phyloP scores from a whole-genome alignment of 1,140 invertebrate species.

The Drosophila grimshawi region DNA sequence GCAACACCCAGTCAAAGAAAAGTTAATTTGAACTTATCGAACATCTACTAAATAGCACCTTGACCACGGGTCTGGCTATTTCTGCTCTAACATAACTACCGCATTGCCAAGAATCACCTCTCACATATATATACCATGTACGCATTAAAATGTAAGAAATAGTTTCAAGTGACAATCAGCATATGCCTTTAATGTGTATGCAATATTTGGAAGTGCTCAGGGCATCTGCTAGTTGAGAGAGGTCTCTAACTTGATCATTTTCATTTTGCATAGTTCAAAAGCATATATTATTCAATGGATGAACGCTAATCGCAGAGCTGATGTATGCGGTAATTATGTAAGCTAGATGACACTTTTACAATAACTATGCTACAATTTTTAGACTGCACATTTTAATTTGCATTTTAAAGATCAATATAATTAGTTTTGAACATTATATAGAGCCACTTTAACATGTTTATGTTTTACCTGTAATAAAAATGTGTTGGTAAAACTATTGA shows the following conservation, averaged over 20 bases:
- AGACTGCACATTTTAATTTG: not conserved
- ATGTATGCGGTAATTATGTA: conserved; percentile 67
- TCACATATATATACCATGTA: too few species aligned
- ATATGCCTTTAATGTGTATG: too few species aligned
- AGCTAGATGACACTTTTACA: conserved; percentile 49
- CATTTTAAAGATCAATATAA: not conserved
- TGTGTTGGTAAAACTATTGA: conserved; percentile 10
- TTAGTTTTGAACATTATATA: not conserved
- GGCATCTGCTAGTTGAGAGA: too few species aligned
- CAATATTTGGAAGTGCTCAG: too few species aligned
- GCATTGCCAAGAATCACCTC: too few species aligned
- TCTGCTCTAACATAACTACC: conserved; percentile 59
- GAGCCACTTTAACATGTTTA: not conserved
- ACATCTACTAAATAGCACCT: conserved; percentile 29
- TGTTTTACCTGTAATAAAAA: not conserved
- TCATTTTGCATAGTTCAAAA: conserved; percentile 19
- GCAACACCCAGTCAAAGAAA: conserved; percentile 12
- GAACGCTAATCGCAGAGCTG: conserved; percentile 59
- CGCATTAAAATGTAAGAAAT: too few species aligned
- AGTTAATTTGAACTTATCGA: conserved; percentile 35
- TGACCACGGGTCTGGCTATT: not conserved
- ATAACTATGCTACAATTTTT: conserved; percentile 1
- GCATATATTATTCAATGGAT: conserved; percentile 56
- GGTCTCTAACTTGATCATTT: not conserved
- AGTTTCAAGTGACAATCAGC: too few species aligned